These are phyloP conservation scores for Macropodus opercularis DNA, from an alignment of 2,797 vertebrate genomes.

Conservation along the genomic window DNA sequence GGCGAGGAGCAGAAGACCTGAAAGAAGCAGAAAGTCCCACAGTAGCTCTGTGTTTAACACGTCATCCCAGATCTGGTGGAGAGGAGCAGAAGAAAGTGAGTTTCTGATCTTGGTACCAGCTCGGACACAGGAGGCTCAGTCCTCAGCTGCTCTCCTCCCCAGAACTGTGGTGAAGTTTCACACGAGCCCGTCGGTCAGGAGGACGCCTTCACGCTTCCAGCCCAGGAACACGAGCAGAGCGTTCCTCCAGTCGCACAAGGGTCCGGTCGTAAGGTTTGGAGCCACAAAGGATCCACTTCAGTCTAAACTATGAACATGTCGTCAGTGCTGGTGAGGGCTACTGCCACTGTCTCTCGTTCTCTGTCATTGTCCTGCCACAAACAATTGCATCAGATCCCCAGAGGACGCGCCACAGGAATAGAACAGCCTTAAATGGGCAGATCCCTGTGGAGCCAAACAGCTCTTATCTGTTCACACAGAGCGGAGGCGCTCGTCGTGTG, in stretches of 20 bases:
- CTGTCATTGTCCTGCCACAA: slow-evolving; percentile 56
- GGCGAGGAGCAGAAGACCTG: neutral
- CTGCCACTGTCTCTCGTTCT: no score
- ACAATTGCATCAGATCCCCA: slow-evolving; percentile 66
- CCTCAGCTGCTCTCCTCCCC: slow-evolving; percentile 1
- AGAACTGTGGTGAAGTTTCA: slow-evolving; percentile 41
- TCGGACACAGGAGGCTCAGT: neutral
- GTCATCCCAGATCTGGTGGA: slow-evolving; percentile 29
- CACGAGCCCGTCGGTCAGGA: slow-evolving; percentile 55
- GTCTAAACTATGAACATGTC: no score
- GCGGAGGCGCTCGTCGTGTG: no score
- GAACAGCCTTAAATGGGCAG: slow-evolving; percentile 77
- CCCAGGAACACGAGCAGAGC: slow-evolving; percentile 20
- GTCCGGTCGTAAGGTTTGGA: slow-evolving; percentile 35
- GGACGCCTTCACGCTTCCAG: slow-evolving; percentile 29
- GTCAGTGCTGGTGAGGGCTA: no score
- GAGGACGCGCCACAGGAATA: slow-evolving; percentile 75
- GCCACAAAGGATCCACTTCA: no score
- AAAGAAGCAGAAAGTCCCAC: neutral
- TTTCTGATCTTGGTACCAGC: slow-evolving; percentile 12
- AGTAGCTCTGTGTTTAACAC: neutral
- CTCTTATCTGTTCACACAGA: slow-evolving; percentile 56
- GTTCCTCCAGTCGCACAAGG: slow-evolving; percentile 29
- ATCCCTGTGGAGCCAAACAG: slow-evolving; percentile 52
- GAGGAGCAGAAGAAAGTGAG: neutral